These are phyloP conservation scores for Hetaerina titia DNA, from an alignment of 2,888 invertebrate species.

Conservation along the genomic window DNA sequence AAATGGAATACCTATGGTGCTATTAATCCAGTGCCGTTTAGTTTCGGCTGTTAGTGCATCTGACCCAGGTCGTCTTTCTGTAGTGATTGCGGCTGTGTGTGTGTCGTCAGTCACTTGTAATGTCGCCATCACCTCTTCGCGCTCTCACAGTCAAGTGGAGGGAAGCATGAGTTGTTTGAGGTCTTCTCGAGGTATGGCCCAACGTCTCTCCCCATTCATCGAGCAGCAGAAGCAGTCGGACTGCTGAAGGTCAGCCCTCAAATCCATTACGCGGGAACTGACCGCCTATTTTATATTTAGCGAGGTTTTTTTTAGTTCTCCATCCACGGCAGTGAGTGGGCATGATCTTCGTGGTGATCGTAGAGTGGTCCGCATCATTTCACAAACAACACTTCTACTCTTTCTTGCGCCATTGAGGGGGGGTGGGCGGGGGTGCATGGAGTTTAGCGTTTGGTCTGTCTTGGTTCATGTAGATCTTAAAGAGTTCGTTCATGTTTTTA, in stretches of 20 bases:
- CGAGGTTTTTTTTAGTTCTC: neutral
- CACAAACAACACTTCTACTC: neutral
- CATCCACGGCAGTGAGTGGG: neutral
- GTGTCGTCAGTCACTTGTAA: conserved; percentile 29
- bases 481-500: too few species aligned
- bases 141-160: neutral
- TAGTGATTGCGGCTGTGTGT: neutral
- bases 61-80: neutral
- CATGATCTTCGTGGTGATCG: neutral
- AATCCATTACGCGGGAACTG: neutral
- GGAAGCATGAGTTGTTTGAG: neutral
- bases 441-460: too few species aligned
- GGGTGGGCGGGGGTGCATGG: too few species aligned
- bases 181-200: neutral
- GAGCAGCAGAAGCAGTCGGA: neutral
- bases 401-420: too few species aligned
- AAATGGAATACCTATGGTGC: too few species aligned
- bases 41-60: neutral
- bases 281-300: neutral
- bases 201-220: conserved; percentile 23
- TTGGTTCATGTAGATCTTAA: too few species aligned
- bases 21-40: neutral
- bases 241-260: neutral
- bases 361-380: neutral
- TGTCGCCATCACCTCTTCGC: neutral